Conservation (phyloP, 2,888 invertebrate species). For the Papilio demoleus region DNA sequence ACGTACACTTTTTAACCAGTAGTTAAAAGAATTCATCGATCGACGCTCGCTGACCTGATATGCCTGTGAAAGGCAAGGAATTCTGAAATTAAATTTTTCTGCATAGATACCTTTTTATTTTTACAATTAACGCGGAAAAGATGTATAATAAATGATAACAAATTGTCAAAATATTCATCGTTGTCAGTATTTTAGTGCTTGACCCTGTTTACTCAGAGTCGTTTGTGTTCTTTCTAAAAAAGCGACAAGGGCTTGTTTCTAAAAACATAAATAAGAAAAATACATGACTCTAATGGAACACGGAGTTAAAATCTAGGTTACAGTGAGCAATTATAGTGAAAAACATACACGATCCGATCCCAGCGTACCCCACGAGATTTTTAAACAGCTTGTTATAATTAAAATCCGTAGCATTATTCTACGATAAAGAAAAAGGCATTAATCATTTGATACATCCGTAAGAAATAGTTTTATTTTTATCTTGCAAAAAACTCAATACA, state of each 20-base stretch:
- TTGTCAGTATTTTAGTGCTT: neutral
- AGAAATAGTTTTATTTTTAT: constrained; percentile 22
- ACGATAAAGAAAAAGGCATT: no score
- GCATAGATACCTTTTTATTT: neutral
- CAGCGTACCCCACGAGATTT: neutral
- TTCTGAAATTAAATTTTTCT: constrained; percentile 2
- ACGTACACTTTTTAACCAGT: neutral
- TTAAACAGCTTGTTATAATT: neutral
- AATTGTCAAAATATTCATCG: neutral
- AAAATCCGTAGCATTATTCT: neutral
- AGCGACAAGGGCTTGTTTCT: neutral
- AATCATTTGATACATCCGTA: neutral
- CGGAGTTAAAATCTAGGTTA: constrained; percentile 12
- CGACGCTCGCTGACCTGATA: constrained; percentile 4
- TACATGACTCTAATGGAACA: constrained; percentile 1
- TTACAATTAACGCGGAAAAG: neutral
- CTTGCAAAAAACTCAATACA: constrained; percentile 18
- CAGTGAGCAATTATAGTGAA: constrained; percentile 5
- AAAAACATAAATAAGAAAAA: neutral
- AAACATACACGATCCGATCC: constrained; percentile 6
- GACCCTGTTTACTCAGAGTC: neutral
- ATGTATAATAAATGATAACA: neutral
- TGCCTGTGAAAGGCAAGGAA: no score
- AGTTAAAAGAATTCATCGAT: constrained; percentile 8
- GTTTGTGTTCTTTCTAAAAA: neutral